Evolutionary conservation across 2,888 invertebrate genomes (phyloP), one percentile per base, ranked within the genome.

Genomic region (Dusona sp.): DNA sequence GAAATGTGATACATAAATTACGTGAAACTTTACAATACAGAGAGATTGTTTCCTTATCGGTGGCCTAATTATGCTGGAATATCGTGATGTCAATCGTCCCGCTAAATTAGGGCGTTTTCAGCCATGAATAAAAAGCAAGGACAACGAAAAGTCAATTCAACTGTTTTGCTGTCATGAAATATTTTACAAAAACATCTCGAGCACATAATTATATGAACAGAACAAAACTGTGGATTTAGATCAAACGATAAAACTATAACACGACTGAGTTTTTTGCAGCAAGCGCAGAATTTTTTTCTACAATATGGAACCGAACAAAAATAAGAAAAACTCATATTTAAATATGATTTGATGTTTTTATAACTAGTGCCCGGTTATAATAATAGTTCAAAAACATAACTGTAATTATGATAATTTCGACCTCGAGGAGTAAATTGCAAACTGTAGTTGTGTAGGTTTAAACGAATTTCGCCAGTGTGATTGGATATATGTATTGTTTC

Each of bases 1-100:
- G 36, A 36, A 73, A 29, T 51, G 29, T n/a, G 73, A 73, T 54
- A n/a, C 73, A 7, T n/a, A 54, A 51, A 51, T 33, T n/a, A 51
- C 33, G n/a, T 19, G 3, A 54, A 19, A 48, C 19, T 29, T 8
- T 19, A 48, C 45, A 33, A 70, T 22, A 51, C 67, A 38, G 36
- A 38, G 36, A 29, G 29, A 25, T 57, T 25, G 25, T 61, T 29
- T 61, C 29, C 16, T 29, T 61, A 61, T 61, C 61, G 61, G 16
- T 61, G 8, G 61, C 61, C 16, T 29, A 29, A 61, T 61, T 29
- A 61, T 29, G 13, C 16, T 4, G 29, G 29, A 29, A 61, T 61
- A 61, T 61, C 61, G 29, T 16, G 29, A 61, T 61, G 29, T 16
- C 6, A 11, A 61, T 61, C 29, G 6, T 22, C 2, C 57, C 6